Percentiles rank a stretch among this genome's conserved stretches.
These are phyloP conservation scores for Micromys minutus DNA, from an alignment of 2,113 vertebrate species.

Conservation along the genomic window DNA sequence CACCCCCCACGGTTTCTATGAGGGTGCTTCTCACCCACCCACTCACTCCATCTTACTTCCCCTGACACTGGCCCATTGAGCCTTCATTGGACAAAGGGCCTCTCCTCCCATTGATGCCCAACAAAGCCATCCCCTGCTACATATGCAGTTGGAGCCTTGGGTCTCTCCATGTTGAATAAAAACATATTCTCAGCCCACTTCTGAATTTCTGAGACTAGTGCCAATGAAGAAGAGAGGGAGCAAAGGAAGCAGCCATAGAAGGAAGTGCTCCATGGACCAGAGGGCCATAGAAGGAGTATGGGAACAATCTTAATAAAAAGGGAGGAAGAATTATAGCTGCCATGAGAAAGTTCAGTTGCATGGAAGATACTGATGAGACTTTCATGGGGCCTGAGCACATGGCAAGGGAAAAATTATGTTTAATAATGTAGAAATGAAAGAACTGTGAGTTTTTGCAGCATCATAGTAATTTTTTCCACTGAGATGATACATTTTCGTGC, in stretches of 20 bases:
- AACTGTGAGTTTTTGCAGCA: not conserved
- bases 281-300: not conserved
- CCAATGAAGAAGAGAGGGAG: not conserved
- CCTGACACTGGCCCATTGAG: no score
- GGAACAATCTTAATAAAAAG: not conserved
- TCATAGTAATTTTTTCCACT: not conserved
- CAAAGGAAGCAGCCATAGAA: not conserved
- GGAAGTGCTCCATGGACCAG: not conserved
- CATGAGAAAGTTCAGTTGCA: not conserved
- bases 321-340: not conserved
- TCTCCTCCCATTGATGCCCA: no score
- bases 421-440: slow-evolving; percentile 4
- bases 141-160: no score
- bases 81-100: no score
- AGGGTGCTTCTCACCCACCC: no score
- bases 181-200: not conserved
- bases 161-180: no score
- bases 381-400: not conserved
- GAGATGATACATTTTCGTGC: slow-evolving; percentile 38
- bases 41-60: no score
- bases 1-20: no score
- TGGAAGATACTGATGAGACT: not conserved
- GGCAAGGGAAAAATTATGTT: not conserved
- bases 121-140: no score
- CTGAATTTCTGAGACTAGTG: not conserved